A percentile compares a stretch with the other conserved stretches of the same genome.
Conservation (phyloP, 2,888 invertebrate genomes). For the Rhagium mordax region DNA sequence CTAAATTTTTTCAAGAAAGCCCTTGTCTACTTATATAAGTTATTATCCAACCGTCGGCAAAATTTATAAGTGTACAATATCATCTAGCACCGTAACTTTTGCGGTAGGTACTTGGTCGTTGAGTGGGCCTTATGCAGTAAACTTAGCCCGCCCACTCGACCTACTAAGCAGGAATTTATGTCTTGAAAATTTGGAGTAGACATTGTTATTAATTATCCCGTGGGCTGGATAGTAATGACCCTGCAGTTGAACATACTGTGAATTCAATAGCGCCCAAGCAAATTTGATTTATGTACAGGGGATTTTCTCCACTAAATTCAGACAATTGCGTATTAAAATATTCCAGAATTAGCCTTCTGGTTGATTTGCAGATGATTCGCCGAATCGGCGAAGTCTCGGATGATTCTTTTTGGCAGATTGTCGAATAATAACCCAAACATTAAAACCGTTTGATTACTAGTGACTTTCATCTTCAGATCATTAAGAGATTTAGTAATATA, state of each 20-base stretch:
- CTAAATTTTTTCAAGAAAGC: no score
- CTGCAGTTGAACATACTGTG: background rate
- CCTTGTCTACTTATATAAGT: background rate
- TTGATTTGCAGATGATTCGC: no score
- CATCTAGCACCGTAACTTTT: background rate
- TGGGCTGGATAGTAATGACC: conserved; percentile 19
- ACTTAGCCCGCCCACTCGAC: conserved; percentile 16
- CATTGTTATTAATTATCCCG: conserved; percentile 18
- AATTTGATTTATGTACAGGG: background rate
- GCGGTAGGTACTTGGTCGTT: background rate
- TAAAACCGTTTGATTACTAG: no score
- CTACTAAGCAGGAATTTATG: conserved; percentile 18
- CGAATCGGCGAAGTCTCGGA: no score
- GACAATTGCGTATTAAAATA: no score
- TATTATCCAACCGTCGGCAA: background rate
- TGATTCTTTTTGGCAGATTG: no score
- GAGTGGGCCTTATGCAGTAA: conserved; percentile 15
- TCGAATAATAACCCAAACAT: no score
- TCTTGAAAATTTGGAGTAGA: conserved; percentile 4
- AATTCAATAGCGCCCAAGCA: background rate
- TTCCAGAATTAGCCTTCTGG: no score
- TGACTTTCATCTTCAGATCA: no score
- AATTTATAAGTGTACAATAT: background rate
- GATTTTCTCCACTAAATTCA: no score
- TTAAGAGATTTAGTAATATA: no score